Conservation (phyloP, 2,797 vertebrate genomes). For the Artibeus jamaicensis region DNA sequence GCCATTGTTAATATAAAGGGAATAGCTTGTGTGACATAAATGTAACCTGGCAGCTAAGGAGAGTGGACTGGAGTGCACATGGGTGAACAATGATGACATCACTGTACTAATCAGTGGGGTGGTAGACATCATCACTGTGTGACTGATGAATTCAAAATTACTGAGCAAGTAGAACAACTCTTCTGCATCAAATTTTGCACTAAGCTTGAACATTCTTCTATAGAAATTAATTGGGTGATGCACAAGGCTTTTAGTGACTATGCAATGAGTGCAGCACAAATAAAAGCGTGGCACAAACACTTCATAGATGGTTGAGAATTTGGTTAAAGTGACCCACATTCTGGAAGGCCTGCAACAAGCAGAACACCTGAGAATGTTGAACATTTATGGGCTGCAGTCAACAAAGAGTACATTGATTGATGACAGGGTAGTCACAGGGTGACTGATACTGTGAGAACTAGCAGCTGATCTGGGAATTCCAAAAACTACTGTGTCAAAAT, state of each 20-base stretch:
- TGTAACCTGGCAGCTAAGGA: neutral
- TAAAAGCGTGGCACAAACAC: neutral
- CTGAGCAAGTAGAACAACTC: too few species aligned
- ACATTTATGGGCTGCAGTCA: neutral
- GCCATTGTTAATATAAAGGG: neutral
- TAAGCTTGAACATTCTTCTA: too few species aligned
- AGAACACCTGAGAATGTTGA: neutral
- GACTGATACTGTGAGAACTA: neutral
- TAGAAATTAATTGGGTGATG: too few species aligned
- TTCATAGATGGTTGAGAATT: neutral
- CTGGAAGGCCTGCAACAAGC: neutral
- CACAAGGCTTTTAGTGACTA: neutral
- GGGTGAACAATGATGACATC: too few species aligned
- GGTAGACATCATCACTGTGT: too few species aligned
- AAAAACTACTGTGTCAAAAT: neutral
- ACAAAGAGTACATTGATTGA: neutral
- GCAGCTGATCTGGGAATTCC: neutral
- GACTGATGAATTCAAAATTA: too few species aligned
- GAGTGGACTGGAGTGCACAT: too few species aligned
- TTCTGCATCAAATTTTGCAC: too few species aligned
- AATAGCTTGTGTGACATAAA: neutral
- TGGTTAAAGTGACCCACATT: neutral
- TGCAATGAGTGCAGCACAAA: neutral
- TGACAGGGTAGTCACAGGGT: neutral
- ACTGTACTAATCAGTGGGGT: too few species aligned